Evolutionary conservation across 2,888 invertebrate genomes (phyloP).

Genomic region (Zele albiditarsus): DNA sequence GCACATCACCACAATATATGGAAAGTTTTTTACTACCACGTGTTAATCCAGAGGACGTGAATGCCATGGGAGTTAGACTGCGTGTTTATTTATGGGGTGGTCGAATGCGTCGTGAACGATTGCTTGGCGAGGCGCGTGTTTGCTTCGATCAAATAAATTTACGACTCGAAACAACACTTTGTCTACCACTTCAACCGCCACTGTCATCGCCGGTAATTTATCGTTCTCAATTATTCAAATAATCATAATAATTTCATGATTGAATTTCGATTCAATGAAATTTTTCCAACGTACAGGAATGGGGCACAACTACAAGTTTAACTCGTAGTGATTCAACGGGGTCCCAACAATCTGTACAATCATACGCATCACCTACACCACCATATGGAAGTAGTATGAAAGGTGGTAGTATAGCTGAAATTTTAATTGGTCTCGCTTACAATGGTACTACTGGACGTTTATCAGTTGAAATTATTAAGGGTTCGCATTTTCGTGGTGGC

Average conservation of each 20-base stretch:
- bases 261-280: neutral
- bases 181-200: conserved; percentile 84
- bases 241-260: neutral
- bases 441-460: conserved; percentile 94
- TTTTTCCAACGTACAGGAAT: conserved; percentile 50
- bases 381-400: conserved; percentile 76
- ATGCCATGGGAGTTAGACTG: conserved; percentile 91
- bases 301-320: conserved; percentile 74
- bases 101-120: conserved; percentile 91
- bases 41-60: conserved; percentile 95
- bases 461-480: conserved; percentile 91
- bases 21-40: conserved; percentile 93
- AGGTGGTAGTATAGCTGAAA: conserved; percentile 92
- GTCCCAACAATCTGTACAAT: conserved; percentile 88
- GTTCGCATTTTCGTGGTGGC: conserved; percentile 79
- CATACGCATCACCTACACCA: conserved; percentile 69
- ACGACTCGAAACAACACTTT: conserved; percentile 91
- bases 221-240: neutral
- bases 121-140: conserved; percentile 92
- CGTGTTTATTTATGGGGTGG: conserved; percentile 92
- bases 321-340: conserved; percentile 95
- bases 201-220: conserved; percentile 63
- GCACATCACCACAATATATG: conserved; percentile 93
- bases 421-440: conserved; percentile 91
- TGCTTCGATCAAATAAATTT: conserved; percentile 92